These are phyloP conservation scores for Notospermus geniculatus DNA, from an alignment of 1,140 invertebrate species.

Conservation along the genomic window DNA sequence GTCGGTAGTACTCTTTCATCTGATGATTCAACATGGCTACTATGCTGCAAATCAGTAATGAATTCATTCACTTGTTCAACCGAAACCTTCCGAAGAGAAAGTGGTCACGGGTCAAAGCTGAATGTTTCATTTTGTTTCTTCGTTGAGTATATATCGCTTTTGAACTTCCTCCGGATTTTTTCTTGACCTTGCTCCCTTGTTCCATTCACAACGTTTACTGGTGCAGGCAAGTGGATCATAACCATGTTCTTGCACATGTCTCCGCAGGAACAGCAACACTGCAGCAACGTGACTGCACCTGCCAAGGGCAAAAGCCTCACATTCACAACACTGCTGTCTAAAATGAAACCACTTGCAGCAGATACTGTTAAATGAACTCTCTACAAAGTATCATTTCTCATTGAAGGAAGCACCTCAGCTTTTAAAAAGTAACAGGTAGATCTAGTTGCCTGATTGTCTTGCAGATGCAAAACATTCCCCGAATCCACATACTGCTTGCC, in stretches of 20 bases:
- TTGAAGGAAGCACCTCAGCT: not conserved
- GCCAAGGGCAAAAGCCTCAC: not conserved
- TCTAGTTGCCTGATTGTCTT: not conserved
- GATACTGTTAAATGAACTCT: not conserved
- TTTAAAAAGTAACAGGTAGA: not conserved
- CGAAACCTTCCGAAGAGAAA: not conserved
- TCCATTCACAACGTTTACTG: not conserved
- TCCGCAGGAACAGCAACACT: not conserved
- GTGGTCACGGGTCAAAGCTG: not conserved
- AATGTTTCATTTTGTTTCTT: not conserved
- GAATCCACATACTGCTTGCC: slow-evolving; percentile 1
- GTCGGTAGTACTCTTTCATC: too few relatives aligned
- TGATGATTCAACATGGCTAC: not conserved
- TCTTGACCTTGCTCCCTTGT: not conserved
- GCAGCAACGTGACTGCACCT: slow-evolving; percentile 3
- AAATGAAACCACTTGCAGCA: not conserved
- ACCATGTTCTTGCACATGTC: not conserved
- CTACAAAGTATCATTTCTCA: not conserved
- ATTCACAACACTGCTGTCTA: slow-evolving; percentile 1
- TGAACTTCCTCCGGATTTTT: not conserved
- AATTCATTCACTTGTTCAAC: not conserved
- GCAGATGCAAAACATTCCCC: not conserved
- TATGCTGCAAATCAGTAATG: not conserved
- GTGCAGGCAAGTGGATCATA: not conserved
- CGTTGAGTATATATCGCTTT: not conserved